Conservation (phyloP, 2,113 vertebrate species). For the Erpornis zantholeuca region DNA sequence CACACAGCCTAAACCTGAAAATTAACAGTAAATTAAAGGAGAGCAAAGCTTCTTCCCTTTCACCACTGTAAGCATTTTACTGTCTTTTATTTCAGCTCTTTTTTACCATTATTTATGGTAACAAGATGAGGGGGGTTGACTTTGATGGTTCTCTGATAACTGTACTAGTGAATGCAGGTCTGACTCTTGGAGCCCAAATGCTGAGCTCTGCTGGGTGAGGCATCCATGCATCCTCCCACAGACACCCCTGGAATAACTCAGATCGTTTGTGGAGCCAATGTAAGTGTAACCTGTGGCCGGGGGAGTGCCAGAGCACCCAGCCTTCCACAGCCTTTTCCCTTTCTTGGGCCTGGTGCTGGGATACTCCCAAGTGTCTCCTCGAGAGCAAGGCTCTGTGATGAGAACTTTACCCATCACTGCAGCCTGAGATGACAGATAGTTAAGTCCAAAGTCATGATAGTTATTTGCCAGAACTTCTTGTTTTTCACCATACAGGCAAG, state of each 20-base stretch:
- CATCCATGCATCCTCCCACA: neutral
- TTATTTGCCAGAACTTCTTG: neutral
- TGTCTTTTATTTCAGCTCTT: neutral
- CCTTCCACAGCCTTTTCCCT: neutral
- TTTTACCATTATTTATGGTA: neutral
- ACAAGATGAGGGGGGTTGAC: fast-evolving
- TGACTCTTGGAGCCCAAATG: neutral
- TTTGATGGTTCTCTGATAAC: neutral
- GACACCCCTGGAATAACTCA: neutral
- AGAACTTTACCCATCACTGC: neutral
- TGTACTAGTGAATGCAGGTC: neutral
- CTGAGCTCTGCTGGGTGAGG: neutral
- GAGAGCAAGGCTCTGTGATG: neutral
- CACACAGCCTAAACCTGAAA: neutral
- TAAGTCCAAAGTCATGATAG: neutral
- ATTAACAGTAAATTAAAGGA: neutral
- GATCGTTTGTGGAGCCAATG: neutral
- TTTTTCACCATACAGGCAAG: neutral
- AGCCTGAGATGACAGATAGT: neutral
- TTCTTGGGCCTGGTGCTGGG: neutral
- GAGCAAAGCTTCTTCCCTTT: neutral
- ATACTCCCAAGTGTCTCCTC: neutral
- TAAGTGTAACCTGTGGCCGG: neutral
- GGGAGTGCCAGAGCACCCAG: neutral
- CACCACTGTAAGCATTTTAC: neutral